Evolutionary conservation across 2,113 vertebrate genomes (phyloP), one percentile per base, ranked within the genome.

Genomic region (Cynoglossus semilaevis): DNA sequence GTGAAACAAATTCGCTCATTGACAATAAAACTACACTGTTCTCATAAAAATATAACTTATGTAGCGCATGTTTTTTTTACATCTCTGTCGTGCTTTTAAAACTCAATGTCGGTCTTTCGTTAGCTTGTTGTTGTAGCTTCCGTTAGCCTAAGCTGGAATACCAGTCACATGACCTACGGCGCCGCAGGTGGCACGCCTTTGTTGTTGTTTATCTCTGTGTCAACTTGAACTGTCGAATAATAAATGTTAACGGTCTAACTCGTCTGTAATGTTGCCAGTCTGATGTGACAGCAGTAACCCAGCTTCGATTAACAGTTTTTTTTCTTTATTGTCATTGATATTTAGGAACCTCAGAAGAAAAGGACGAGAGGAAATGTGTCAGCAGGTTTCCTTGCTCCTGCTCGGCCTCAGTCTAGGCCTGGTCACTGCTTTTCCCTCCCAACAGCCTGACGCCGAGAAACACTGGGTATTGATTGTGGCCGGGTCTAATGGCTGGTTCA

Each of bases 401-500:
- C 82, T 95, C 40, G 54, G 84, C 68, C 79, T 95, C 22, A 38
- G 76, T 48, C 55, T 88, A 70, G 80, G 65, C 36, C 79, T 93
- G 14, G 63, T 72, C 0, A 22, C 22, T 0, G 67, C 87, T 0
- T 45, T 92, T 17, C 87, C 89, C 0, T 1, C 86, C 6, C 85
- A 91, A 38, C 81, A 92, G 0, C 70, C 88, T 0, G 88, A 92
- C 16, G 63, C 86, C 3, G 94, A 93, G 48, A 97, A 95, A 70
- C 91, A 96, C 88, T 99, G 95, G 97, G 95, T 96, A 47, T 85
- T 99, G n/a, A 93, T 99, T 0, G 96, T 98, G 0, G 94, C 95
- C 0, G 96, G 96, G 0, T 99, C 96, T 0, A 94, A 90, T 0
- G 92, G 93, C 85, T 99, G 95, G 95, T 95, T 93, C 86, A 99